phyloP scores from a whole-genome alignment of 2,113 vertebrate genomes.

The Silurus meridionalis region DNA sequence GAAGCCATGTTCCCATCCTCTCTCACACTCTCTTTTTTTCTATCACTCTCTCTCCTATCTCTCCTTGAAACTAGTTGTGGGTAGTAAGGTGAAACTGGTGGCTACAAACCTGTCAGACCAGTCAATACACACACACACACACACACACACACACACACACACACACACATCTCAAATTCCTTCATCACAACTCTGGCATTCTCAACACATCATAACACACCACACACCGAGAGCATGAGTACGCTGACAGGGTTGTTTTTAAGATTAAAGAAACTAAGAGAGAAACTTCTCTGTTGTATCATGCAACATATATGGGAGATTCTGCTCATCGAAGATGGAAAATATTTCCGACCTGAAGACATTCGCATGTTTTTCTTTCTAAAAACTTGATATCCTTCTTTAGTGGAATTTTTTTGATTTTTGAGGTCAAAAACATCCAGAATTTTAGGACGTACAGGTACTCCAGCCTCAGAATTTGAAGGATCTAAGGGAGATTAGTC shows the following conservation, averaged over 20 bases:
- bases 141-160: too few species aligned
- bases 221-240: background rate
- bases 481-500: too few species aligned
- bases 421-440: too few species aligned
- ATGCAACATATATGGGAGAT: too few species aligned
- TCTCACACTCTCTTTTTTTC: background rate
- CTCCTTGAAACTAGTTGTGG: background rate
- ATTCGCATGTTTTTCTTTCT: too few species aligned
- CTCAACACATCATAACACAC: background rate
- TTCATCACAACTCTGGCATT: background rate
- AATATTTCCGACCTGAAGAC: too few species aligned
- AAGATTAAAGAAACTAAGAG: background rate
- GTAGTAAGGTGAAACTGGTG: conserved; percentile 26
- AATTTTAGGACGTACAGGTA: too few species aligned
- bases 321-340: too few species aligned
- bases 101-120: conserved; percentile 12
- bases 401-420: too few species aligned
- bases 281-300: too few species aligned
- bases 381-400: background rate
- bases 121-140: background rate
- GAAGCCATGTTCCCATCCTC: too few species aligned
- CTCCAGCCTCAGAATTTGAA: too few species aligned
- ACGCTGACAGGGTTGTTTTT: background rate
- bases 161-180: background rate
- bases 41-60: background rate